Evolutionary conservation across 2,888 invertebrate species (phyloP), one percentile per base, ranked within the genome.

Genomic region (Eupithecia subfuscata): DNA sequence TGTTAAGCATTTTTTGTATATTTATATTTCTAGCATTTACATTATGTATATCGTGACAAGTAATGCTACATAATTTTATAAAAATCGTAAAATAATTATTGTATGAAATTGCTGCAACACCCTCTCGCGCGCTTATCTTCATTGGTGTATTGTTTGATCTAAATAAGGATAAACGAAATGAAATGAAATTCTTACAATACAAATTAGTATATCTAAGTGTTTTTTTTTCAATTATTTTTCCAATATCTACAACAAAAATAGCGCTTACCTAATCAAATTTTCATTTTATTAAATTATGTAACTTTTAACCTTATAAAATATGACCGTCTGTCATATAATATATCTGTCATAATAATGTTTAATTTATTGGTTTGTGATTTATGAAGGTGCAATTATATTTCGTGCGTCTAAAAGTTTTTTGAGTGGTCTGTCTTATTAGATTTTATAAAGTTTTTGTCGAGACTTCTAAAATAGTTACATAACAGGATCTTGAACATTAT

Each of bases 341-440:
- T n/a, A n/a, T n/a, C n/a, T n/a, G n/a, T n/a, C n/a, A n/a, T n/a
- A n/a, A 8, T 9, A 43, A 43, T 43, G n/a, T 40, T 65, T 22
- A n/a, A 12, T 68, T 68, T 45, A 68, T 25, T 43, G 25, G 14
- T 43, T 22, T 68, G 7, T 68, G n/a, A 68, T 25, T 68, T 68
- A 45, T 6, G 22, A 67, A 68, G 43, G 8, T 2, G 68, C 25
- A 68, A 68, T 43, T 25, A 68, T 45, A 25, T 43, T 18, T 16
- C 22, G 65, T n/a, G 18, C n/a, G 5, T 67, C 43, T 18, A 18
- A 37, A 6, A 67, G 8, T 14, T 43, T n/a, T 64, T 64, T 63
- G 16, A 18, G 64, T 34, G 34, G 7, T 56, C 56, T n/a, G 22
- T 25, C 22, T 25, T 25, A 25, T 25, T 22, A 56, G 56, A 56